Evolutionary conservation across 2,113 vertebrate species (phyloP).

Genomic region (Stomatorhinus ivindoensis): DNA sequence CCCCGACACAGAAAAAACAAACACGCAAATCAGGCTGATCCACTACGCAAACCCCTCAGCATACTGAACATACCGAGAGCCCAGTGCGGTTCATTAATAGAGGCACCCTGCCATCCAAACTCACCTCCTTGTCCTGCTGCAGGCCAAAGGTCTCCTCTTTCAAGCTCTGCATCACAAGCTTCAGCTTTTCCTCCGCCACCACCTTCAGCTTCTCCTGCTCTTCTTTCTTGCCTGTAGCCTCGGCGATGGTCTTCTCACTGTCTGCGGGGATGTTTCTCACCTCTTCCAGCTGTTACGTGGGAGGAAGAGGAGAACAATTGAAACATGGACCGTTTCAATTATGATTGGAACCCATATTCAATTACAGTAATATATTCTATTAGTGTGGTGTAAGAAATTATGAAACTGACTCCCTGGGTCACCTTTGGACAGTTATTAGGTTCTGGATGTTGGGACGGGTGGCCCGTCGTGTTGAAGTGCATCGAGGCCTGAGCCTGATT

Average conservation of each 20-base stretch:
- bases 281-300: constrained; percentile 70
- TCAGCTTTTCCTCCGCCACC: constrained; percentile 74
- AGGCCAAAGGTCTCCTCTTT: constrained; percentile 82
- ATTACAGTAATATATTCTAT: neutral
- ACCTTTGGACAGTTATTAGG: neutral
- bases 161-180: constrained; percentile 76
- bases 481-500: neutral
- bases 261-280: constrained; percentile 61
- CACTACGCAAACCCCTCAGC: neutral
- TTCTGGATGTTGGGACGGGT: neutral
- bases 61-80: neutral
- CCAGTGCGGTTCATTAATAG: neutral
- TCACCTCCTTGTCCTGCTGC: constrained; percentile 71
- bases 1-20: neutral
- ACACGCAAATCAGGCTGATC: neutral
- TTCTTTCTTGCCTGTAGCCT: constrained; percentile 64
- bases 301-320: constrained; percentile 5
- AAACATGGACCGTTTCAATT: neutral
- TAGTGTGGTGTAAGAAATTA: neutral
- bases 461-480: neutral
- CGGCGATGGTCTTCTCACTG: constrained; percentile 67
- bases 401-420: neutral
- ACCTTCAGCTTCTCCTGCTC: constrained; percentile 70
- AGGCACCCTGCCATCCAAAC: neutral
- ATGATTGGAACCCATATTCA: neutral